Conservation (phyloP, 2,113 vertebrate species). For the Tricholaema leucomelas region DNA sequence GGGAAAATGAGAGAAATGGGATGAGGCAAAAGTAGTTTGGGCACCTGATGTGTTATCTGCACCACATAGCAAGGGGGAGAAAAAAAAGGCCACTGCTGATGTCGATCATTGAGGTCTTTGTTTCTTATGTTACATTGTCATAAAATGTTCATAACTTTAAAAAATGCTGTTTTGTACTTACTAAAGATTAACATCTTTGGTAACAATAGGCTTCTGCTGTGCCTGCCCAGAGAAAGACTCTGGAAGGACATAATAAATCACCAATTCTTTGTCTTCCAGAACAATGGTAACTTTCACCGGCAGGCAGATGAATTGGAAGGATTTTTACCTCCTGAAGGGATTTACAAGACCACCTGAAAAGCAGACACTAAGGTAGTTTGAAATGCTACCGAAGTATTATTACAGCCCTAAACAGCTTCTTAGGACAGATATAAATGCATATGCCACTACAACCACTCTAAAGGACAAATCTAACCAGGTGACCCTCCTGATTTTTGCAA, state of each 20-base stretch:
- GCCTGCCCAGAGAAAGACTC: not conserved
- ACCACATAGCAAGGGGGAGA: not conserved
- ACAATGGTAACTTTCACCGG: not conserved
- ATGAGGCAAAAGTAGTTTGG: not conserved
- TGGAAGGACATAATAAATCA: not conserved
- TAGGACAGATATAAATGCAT: not conserved
- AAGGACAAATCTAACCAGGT: not conserved
- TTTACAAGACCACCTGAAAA: not conserved
- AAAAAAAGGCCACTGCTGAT: not conserved
- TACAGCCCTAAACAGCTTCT: accelerated
- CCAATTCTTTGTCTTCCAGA: not conserved
- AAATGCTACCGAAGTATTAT: not conserved
- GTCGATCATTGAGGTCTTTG: not conserved
- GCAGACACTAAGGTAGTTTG: not conserved
- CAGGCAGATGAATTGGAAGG: not conserved
- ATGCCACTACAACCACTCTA: not conserved
- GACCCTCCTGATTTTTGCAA: not conserved
- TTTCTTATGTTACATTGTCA: not conserved
- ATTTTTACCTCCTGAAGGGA: constrained; percentile 6
- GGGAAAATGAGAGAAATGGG: not conserved
- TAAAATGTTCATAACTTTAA: not conserved
- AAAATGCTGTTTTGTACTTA: not conserved
- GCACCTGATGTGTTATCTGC: not conserved
- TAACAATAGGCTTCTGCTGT: not conserved
- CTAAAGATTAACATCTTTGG: not conserved